Base-by-base conservation (phyloP, 1,140 invertebrate species). In the Hesperophylax magnus region DNA sequence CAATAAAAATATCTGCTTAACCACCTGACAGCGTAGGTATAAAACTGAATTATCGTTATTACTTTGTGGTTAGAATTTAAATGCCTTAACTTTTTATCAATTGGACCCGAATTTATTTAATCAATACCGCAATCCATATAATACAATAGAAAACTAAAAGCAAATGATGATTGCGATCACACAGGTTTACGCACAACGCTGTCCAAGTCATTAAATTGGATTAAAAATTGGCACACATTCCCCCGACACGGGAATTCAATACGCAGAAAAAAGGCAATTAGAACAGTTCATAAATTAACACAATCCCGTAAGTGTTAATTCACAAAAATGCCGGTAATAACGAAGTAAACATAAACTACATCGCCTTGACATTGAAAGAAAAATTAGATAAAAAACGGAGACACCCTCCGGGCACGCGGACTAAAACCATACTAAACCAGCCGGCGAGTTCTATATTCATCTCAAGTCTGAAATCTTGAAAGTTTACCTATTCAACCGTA, bases 371-470 rank as follows among this genome's bases (percentile, higher is more conserved):
- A 67, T 69, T 58, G 63, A 15, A 53, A 69, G 27, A 52, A 24
- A 71, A 34, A 53, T 56, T 31, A 15, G 15, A 27, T 47, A 15
- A 47, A 47, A 47, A 31, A 60, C 61, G 61, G 56, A 79, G 18
- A 75, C 78, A 53, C 1, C 69, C 60, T 34, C 24, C 80, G 15
- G 22, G 22, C 56, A 34, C 69, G 54, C 1, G 53, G 14, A 18
- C 27, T 15, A 54, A 60, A 20, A 34, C 27, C 27, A 52, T 52
- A 81, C 80, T 81, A 56, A 80, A 74, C 14, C 15, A 17, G 31
- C 20, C 56, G 53, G 15, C 71, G 61, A 78, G 18, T 72, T 77
- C 77, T 81, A 78, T 72, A 81, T 78, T 81, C 77, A 78, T 74
- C 80, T 78, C 75, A 15, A 75, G 71, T 75, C 54, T 56, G 27